These are phyloP conservation scores for Tokudaia muenninki DNA, from an alignment of 2,797 vertebrate genomes.

Conservation along the genomic window DNA sequence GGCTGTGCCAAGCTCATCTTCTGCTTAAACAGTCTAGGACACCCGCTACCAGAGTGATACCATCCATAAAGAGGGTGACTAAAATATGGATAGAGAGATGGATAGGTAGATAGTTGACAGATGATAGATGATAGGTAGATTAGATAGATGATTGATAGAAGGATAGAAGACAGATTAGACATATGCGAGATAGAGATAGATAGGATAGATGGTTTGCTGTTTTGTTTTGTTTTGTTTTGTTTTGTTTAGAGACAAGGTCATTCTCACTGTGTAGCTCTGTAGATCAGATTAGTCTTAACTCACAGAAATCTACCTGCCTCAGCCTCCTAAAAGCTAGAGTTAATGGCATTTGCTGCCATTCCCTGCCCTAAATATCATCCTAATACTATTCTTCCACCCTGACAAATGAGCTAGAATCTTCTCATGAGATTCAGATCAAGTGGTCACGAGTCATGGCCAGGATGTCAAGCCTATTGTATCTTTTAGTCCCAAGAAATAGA, in stretches of 20 bases:
- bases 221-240: not conserved
- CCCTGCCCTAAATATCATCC: not conserved
- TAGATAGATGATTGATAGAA: not conserved
- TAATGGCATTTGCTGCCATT: not conserved
- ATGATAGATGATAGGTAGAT: not conserved
- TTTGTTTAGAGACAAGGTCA: not conserved
- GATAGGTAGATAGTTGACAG: not conserved
- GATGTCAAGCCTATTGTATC: constrained; percentile 40
- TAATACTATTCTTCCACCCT: not conserved
- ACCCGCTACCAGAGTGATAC: too few species aligned
- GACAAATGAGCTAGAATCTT: constrained; percentile 42
- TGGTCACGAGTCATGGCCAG: constrained; percentile 65
- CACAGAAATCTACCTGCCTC: not conserved
- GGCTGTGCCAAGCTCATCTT: too few species aligned
- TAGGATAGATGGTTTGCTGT: not conserved
- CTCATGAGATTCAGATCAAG: constrained; percentile 60
- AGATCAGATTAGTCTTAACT: not conserved
- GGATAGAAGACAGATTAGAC: too few species aligned
- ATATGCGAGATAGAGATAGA: not conserved
- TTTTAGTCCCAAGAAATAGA: constrained; percentile 59
- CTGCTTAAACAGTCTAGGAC: not conserved
- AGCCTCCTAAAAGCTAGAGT: not conserved
- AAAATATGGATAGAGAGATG: not conserved
- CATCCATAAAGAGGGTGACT: too few species aligned
- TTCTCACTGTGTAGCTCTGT: not conserved